Evolutionary conservation across 1,140 invertebrate genomes (phyloP), one percentile per base, ranked within the genome.

Genomic region (Drosophila navojoa): DNA sequence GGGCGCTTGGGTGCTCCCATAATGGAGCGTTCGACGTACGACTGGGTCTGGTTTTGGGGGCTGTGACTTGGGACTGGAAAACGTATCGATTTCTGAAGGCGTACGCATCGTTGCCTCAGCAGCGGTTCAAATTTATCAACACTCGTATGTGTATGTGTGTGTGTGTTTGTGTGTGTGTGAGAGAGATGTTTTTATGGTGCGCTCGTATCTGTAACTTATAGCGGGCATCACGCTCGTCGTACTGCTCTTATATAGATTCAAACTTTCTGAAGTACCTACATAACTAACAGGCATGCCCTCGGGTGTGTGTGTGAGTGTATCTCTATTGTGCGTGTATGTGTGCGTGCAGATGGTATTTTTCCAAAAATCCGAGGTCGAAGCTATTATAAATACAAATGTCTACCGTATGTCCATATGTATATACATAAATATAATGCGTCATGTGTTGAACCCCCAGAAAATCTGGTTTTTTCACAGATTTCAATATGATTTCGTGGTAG

Each of bases 81-180:
- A 59, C 62, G 62, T 86, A 85, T 85, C 52, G 70, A 86, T 81
- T 86, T 85, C 66, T 68, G 62, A 80, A 85, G 77, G 81, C 81
- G 73, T 85, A 77, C 61, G 77, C 78, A 74, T 62, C 62, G 61
- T 61, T 77, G 63, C 11, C 57, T 77, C 45, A 77, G 63, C 71
- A 77, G 47, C 70, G 71, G 35, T 63, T 69, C 64, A 67, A 77
- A 81, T 66, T 71, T 79, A 82, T 77, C 45, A 64, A 32, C 64
- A 59, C 27, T 66, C 70, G 60, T 62, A 64, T 68, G 16, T 11
- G 11, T 35, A 42, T 13, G 4, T 68, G 22, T 27, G 15, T 50
- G 44, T 45, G 13, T 54, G 3, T 42, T 29, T 77, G 13, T 71
- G 0, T 71, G 27, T 45, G 47, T 22, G 47, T 55, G 16, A 27